A percentile compares a stretch with the other conserved stretches of the same genome.
Evolutionary conservation across 2,113 vertebrate genomes (phyloP).

Genomic region (Orthonyx spaldingii): DNA sequence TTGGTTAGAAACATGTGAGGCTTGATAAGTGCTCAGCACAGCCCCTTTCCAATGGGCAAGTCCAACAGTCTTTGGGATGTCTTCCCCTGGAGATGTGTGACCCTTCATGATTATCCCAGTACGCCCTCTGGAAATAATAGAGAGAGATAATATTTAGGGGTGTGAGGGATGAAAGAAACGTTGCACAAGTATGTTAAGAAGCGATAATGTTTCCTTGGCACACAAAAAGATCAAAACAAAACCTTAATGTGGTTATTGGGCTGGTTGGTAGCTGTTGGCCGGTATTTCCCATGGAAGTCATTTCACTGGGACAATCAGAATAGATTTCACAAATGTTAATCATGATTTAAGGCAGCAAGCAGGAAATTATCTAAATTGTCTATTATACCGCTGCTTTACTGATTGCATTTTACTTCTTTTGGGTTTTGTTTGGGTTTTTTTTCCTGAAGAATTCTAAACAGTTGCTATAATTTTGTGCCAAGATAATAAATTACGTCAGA

Average conservation of each 20-base stretch:
- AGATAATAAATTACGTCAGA: background rate
- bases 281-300: background rate
- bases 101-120: background rate
- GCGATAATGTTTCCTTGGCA: background rate
- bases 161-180: background rate
- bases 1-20: background rate
- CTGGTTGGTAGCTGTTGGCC: background rate
- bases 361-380: conserved; percentile 8
- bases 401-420: conserved; percentile 2
- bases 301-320: background rate
- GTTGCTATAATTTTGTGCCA: conserved; percentile 9
- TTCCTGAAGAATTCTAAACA: conserved; percentile 3
- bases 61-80: background rate
- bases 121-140: background rate
- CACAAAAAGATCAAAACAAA: background rate
- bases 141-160: background rate
- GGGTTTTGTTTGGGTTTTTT: background rate
- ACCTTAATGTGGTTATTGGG: background rate
- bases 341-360: conserved; percentile 37
- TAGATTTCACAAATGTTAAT: conserved; percentile 11
- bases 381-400: conserved; percentile 21
- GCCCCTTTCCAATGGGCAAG: background rate
- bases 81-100: background rate
- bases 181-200: background rate
- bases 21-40: background rate